Percentiles rank a stretch among this genome's conserved stretches.
Evolutionary conservation across 2,797 vertebrate genomes (phyloP).

Genomic region (Anomalospiza imberbis): DNA sequence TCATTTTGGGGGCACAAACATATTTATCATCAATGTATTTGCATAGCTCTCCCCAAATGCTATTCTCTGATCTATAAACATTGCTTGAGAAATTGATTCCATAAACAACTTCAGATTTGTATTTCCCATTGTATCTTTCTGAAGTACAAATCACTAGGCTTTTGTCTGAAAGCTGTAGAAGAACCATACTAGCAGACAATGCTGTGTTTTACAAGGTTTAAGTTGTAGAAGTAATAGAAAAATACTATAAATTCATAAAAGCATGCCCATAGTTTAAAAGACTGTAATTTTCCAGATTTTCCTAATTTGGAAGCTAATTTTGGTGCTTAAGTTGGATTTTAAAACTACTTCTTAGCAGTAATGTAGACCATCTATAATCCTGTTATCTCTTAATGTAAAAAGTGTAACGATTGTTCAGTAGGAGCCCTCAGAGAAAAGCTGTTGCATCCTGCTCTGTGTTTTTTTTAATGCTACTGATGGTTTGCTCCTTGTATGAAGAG

Average conservation of each 20-base stretch:
- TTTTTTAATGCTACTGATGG: not conserved
- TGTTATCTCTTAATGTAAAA: not conserved
- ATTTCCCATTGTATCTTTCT: not conserved
- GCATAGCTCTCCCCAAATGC: not conserved
- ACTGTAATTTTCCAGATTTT: not conserved
- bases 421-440: not conserved
- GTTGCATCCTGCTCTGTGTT: not conserved
- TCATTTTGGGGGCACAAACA: not conserved
- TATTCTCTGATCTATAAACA: not conserved
- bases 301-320: not conserved
- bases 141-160: not conserved
- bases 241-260: not conserved
- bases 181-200: not conserved
- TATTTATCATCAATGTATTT: not conserved
- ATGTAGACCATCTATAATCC: not conserved
- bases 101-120: not conserved
- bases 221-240: not conserved
- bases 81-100: not conserved
- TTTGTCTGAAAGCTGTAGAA: not conserved
- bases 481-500: not conserved
- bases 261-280: not conserved
- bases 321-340: not conserved
- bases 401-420: not conserved
- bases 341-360: not conserved
- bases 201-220: not conserved